phyloP scores from a whole-genome alignment of 1,140 invertebrate species.

The Chironomus tepperi region DNA sequence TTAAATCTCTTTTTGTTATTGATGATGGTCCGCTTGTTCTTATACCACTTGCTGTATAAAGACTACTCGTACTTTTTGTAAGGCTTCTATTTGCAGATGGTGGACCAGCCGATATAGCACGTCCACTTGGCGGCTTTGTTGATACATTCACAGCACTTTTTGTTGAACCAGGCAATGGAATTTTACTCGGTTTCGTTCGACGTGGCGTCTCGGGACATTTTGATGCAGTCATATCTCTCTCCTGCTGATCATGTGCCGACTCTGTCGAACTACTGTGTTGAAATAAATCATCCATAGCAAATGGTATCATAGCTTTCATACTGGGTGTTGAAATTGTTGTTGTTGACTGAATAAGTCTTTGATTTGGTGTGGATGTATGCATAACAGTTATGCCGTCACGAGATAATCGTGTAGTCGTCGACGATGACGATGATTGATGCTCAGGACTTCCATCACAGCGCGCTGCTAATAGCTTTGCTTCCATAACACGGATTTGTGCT shows the following conservation, averaged over 20 bases:
- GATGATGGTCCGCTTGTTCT: neutral
- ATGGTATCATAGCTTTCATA: constrained; percentile 46
- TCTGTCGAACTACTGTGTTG: constrained; percentile 50
- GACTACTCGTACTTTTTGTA: constrained; percentile 40
- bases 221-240: constrained; percentile 30
- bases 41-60: constrained; percentile 36
- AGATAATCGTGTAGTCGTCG: constrained; percentile 27
- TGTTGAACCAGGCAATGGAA: constrained; percentile 52
- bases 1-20: constrained; percentile 25
- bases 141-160: constrained; percentile 39
- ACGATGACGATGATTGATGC: constrained; percentile 29
- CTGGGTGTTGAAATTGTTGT: constrained; percentile 42
- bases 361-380: constrained; percentile 28
- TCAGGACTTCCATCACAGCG: constrained; percentile 28
- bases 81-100: constrained; percentile 37
- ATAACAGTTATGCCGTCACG: constrained; percentile 24
- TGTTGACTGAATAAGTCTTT: constrained; percentile 27
- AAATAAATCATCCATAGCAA: constrained; percentile 46
- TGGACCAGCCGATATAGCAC: constrained; percentile 39
- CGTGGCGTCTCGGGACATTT: constrained; percentile 43
- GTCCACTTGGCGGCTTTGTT: constrained; percentile 48
- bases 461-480: constrained; percentile 39
- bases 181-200: constrained; percentile 55
- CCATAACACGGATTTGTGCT: constrained; percentile 61
- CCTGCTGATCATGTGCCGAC: constrained; percentile 51